Evolutionary conservation across 1,140 invertebrate genomes (phyloP), one percentile per base, ranked within the genome.

Genomic region (Nixonia krombeini): DNA sequence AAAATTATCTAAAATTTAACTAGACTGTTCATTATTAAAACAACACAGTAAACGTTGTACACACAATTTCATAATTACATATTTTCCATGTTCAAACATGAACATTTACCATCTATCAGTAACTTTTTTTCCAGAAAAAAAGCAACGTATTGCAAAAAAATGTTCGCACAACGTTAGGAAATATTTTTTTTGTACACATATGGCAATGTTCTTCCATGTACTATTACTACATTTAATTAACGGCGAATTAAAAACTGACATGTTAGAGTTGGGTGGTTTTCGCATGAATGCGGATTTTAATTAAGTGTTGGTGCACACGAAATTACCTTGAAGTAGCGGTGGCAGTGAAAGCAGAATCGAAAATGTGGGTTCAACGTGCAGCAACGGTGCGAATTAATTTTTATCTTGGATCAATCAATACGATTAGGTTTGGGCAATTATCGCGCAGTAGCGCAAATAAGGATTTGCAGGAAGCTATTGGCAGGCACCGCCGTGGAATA

Each of bases 401-500:
- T 59, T 50, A 40, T 49, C 46, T 16, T 3, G 7, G 21, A 9
- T 10, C 26, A 12, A 38, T 10, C 29, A 25, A 29, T 42, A 35
- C 8, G 13, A 51, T 46, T 52, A 65, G 51, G 56, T 57, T 41
- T 40, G 52, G 44, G 18, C 38, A 55, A 17, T 10, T 37, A 31
- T 51, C n/a, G 35, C 28, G 49, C 33, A 52, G 40, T 41, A 35
- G 21, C n/a, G 23, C 21, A 29, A 29, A 9, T 13, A 58, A 58
- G 58, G 57, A 46, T 65, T 49, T 44, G 42, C 46, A 55, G 52
- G 53, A 65, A 50, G 38, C 10, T 21, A 68, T 68, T 56, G 51
- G 52, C 38, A 44, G 55, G 53, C 51, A 46, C 45, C 59, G 56
- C 58, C n/a, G n/a, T n/a, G n/a, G n/a, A 63, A 62, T 57, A 69